These are phyloP conservation scores for Channa striata DNA, from an alignment of 2,797 vertebrate genomes.

Conservation along the genomic window DNA sequence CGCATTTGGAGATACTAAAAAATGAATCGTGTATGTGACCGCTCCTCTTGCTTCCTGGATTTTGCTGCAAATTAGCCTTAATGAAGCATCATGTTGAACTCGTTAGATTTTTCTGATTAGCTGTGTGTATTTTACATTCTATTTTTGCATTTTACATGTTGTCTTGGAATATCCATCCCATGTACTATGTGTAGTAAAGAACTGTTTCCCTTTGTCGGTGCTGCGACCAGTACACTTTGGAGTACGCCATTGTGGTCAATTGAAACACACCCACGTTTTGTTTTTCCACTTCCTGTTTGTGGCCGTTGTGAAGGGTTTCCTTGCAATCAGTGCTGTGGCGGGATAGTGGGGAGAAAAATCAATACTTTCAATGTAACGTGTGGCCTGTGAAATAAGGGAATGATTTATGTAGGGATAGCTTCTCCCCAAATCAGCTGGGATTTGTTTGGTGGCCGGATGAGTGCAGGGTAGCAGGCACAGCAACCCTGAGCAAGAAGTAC, in stretches of 20 bases:
- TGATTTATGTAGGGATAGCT: slow-evolving; percentile 97
- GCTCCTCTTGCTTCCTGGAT: not conserved
- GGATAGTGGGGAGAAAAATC: slow-evolving; percentile 87
- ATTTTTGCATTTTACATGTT: not conserved
- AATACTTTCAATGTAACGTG: slow-evolving; percentile 98
- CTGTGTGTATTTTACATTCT: slow-evolving; percentile 5
- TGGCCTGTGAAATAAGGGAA: slow-evolving; percentile 97
- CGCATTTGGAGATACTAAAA: slow-evolving; percentile 4
- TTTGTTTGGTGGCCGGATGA: slow-evolving; percentile 84
- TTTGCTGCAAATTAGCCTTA: not conserved
- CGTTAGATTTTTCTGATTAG: not conserved
- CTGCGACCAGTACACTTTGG: slow-evolving; percentile 47
- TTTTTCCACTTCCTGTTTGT: slow-evolving; percentile 85
- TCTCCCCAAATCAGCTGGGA: slow-evolving; percentile 92
- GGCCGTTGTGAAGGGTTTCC: slow-evolving; percentile 93
- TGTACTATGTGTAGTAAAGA: slow-evolving; percentile 19
- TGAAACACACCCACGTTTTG: slow-evolving; percentile 69
- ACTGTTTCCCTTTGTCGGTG: slow-evolving; percentile 21
- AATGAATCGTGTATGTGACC: not conserved
- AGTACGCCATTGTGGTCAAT: slow-evolving; percentile 71
- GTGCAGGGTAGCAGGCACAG: slow-evolving; percentile 78
- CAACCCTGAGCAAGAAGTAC: slow-evolving; percentile 70
- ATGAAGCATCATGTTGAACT: not conserved
- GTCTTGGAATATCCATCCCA: not conserved
- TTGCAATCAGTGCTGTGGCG: slow-evolving; percentile 88